Conservation (phyloP, 2,113 vertebrate genomes). For the Aspidoscelis tigris region DNA sequence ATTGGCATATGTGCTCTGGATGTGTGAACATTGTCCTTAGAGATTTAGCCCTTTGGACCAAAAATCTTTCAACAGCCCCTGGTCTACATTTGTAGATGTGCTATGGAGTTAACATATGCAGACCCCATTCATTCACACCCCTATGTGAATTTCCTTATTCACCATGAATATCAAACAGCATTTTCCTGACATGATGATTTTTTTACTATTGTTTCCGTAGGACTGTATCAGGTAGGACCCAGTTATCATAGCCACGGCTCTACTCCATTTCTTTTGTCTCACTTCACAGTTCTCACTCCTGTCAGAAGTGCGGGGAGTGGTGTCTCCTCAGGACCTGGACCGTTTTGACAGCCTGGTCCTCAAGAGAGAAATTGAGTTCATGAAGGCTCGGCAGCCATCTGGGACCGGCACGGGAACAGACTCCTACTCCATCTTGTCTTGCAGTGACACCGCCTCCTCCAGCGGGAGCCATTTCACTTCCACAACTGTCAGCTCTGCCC, state of each 20-base stretch:
- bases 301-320: constrained; percentile 88
- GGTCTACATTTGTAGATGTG: too few relatives aligned
- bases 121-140: too few relatives aligned
- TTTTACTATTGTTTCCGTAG: too few relatives aligned
- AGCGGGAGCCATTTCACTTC: constrained; percentile 93
- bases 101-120: too few relatives aligned
- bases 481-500: constrained; percentile 93
- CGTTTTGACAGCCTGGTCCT: constrained; percentile 92
- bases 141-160: too few relatives aligned
- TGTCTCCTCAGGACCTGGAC: constrained; percentile 91
- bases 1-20: too few relatives aligned
- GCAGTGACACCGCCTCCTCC: constrained; percentile 88
- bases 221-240: too few relatives aligned
- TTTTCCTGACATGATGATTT: too few relatives aligned
- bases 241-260: neutral
- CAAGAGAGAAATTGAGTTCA: constrained; percentile 91
- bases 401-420: constrained; percentile 72
- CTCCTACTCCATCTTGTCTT: constrained; percentile 88
- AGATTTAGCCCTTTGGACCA: too few relatives aligned
- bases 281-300: constrained; percentile 89
- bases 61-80: too few relatives aligned
- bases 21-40: too few relatives aligned
- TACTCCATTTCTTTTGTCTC: neutral
- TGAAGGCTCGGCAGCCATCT: constrained; percentile 88
- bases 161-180: too few relatives aligned